Evolutionary conservation across 2,113 vertebrate species (phyloP).

Genomic region (Myotis brandtii): DNA sequence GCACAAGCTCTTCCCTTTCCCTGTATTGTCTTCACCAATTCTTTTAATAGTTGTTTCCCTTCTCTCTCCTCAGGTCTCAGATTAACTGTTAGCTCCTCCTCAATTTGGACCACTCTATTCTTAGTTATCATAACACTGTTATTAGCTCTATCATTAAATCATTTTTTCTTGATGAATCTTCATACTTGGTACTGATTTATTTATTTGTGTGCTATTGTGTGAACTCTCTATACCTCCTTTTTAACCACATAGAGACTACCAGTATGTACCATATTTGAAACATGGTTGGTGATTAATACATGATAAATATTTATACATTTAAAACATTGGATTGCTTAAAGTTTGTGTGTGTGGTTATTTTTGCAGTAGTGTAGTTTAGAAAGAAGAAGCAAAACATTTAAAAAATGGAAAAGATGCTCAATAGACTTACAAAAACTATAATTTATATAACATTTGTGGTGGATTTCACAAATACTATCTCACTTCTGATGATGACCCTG

Average conservation of each 20-base stretch:
- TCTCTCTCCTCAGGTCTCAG: not conserved
- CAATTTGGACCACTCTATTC: not conserved
- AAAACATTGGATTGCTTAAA: not conserved
- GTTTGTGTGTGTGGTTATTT: not conserved
- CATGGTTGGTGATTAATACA: not conserved
- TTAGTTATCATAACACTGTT: not conserved
- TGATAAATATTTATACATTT: not conserved
- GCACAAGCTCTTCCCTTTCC: not conserved
- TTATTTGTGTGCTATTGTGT: not conserved
- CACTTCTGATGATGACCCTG: not conserved
- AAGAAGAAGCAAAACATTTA: not conserved
- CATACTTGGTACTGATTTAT: not conserved
- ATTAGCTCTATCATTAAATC: not conserved
- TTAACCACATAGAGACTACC: not conserved
- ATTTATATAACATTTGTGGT: not conserved
- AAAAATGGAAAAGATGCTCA: not conserved
- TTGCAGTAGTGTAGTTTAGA: not conserved
- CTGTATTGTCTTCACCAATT: not conserved
- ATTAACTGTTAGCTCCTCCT: not conserved
- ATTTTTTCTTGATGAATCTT: not conserved
- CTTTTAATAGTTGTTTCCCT: not conserved
- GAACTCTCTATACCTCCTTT: not conserved
- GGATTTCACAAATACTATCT: not conserved
- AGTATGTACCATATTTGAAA: not conserved
- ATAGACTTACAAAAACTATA: not conserved